Conservation (phyloP, 2,888 invertebrate genomes). For the Callinectes sapidus region DNA sequence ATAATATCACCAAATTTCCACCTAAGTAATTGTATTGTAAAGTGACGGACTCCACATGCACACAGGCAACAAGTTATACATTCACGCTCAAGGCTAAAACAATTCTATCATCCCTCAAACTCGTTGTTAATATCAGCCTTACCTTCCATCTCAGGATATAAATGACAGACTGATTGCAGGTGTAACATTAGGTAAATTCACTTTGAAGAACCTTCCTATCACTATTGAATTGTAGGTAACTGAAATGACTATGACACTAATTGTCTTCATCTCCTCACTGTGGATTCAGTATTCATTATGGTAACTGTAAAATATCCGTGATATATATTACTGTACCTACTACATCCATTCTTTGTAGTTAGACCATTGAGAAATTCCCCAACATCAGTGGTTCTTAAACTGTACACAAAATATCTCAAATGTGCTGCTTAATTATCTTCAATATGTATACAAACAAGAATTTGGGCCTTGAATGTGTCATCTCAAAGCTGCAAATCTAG, state of each 20-base stretch:
- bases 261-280: background rate
- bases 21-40: background rate
- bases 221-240: background rate
- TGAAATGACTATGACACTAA: background rate
- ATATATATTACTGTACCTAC: background rate
- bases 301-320: background rate
- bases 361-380: background rate
- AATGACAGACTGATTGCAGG: background rate
- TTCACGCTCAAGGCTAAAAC: background rate
- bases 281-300: background rate
- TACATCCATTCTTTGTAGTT: background rate
- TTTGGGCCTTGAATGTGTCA: too few relatives aligned
- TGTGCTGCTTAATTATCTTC: too few relatives aligned
- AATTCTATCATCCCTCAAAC: background rate
- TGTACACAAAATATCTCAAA: background rate
- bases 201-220: background rate
- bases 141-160: background rate
- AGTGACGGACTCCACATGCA: background rate
- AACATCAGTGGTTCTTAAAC: background rate
- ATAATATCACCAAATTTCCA: background rate
- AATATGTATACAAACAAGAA: too few relatives aligned
- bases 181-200: background rate
- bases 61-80: conserved; percentile 1
- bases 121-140: background rate
- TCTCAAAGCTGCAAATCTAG: too few relatives aligned